Conservation (phyloP, 1,140 invertebrate genomes). For the Drosophila subpulchrella region DNA sequence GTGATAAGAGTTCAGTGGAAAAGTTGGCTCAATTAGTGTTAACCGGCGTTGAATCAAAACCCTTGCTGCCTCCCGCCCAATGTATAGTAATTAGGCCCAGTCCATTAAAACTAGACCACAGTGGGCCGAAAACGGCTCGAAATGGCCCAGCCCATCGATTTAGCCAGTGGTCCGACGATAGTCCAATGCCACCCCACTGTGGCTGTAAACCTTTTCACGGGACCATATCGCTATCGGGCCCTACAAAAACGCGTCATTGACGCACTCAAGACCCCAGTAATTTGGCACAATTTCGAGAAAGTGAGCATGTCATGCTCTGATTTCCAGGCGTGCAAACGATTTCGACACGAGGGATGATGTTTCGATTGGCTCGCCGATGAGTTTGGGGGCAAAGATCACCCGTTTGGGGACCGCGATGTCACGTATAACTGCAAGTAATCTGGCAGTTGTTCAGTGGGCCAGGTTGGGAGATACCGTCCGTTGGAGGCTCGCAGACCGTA, state of each 20-base stretch:
- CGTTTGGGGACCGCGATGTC: slow-evolving; percentile 20
- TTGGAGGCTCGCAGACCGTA: background rate
- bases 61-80: background rate
- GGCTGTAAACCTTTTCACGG: slow-evolving; percentile 26
- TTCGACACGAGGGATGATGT: background rate
- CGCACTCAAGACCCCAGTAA: background rate
- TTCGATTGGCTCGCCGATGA: background rate
- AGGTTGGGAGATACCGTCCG: background rate
- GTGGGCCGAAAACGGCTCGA: background rate
- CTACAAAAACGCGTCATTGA: slow-evolving; percentile 25
- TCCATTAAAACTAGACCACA: slow-evolving; percentile 6
- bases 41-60: slow-evolving; percentile 49
- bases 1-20: slow-evolving; percentile 52
- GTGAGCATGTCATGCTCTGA: slow-evolving; percentile 12
- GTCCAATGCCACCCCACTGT: background rate
- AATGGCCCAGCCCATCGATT: background rate
- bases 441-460: background rate
- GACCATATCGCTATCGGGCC: slow-evolving; percentile 20
- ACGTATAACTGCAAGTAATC: slow-evolving; percentile 3
- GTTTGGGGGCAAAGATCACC: slow-evolving; percentile 10
- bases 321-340: background rate
- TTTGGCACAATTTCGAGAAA: background rate
- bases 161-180: no score
- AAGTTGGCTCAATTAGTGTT: slow-evolving; percentile 41
- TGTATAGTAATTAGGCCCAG: slow-evolving; percentile 9